phyloP scores from a whole-genome alignment of 2,888 invertebrate genomes.

The Biston stratarius region DNA sequence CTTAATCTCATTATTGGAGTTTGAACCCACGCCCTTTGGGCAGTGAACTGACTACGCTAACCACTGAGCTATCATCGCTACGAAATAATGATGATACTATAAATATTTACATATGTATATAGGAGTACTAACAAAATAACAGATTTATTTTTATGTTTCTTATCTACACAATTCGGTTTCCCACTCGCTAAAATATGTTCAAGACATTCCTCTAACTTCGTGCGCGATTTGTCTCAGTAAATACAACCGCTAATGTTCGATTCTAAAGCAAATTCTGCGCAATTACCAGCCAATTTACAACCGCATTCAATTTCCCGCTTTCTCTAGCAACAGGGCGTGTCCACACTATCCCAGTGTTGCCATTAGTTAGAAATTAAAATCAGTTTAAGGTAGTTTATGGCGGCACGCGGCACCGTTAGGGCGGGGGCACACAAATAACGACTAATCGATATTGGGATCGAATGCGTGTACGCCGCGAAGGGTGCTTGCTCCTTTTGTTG shows the following conservation, averaged over 20 bases:
- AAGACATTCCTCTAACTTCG: constrained; percentile 19
- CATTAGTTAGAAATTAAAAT: constrained; percentile 70
- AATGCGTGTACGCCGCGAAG: constrained; percentile 49
- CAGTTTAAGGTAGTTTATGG: constrained; percentile 74
- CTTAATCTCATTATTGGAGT: too few relatives aligned
- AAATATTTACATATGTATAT: too few relatives aligned
- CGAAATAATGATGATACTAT: too few relatives aligned
- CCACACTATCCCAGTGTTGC: constrained; percentile 46
- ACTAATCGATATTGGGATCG: constrained; percentile 72
- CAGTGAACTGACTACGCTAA: too few relatives aligned
- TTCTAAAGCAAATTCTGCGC: constrained; percentile 25
- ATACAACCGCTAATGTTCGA: constrained; percentile 30
- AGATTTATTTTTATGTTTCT: not conserved
- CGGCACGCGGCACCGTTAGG: constrained; percentile 65
- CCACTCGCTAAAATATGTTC: not conserved
- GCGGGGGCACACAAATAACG: constrained; percentile 68
- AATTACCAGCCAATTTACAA: constrained; percentile 28
- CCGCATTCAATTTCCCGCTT: constrained; percentile 32
- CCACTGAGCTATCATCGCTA: too few relatives aligned
- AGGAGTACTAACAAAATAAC: too few relatives aligned
- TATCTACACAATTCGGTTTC: constrained; percentile 4
- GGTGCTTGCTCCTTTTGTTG: constrained; percentile 48
- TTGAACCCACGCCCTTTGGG: too few relatives aligned
- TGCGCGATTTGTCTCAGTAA: constrained; percentile 38
- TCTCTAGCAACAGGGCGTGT: constrained; percentile 42